Conservation (phyloP, 2,797 vertebrate species). For the Anguilla megastoma region DNA sequence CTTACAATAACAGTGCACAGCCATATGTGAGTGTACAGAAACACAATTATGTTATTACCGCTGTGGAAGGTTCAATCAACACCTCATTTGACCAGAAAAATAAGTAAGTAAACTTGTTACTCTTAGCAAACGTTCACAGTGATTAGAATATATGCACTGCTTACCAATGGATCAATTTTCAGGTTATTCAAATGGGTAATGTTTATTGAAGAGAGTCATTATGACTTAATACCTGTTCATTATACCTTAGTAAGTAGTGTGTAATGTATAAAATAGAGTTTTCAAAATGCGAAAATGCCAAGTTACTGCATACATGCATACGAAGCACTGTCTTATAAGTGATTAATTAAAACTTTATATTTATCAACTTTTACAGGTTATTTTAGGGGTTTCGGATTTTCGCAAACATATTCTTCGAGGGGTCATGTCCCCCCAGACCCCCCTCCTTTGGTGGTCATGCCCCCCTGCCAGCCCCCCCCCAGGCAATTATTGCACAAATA, state of each 20-base stretch:
- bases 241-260: background rate
- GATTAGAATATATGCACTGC: background rate
- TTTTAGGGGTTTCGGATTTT: no score
- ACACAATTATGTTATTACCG: background rate
- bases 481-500: no score
- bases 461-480: no score
- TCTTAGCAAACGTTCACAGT: background rate
- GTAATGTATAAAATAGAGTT: background rate
- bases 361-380: no score
- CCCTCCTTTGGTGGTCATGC: no score
- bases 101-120: background rate
- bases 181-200: background rate
- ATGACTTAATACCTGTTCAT: background rate
- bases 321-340: no score
- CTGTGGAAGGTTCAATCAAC: background rate
- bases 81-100: background rate
- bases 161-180: background rate
- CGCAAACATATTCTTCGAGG: no score
- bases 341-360: no score
- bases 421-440: no score
- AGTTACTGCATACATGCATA: no score
- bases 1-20: background rate
- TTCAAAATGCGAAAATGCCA: no score
- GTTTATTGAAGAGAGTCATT: background rate
- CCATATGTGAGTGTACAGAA: background rate